Evolutionary conservation across 2,888 invertebrate species (phyloP), one percentile per base, ranked within the genome.

Genomic region (Neoscelio sp.): DNA sequence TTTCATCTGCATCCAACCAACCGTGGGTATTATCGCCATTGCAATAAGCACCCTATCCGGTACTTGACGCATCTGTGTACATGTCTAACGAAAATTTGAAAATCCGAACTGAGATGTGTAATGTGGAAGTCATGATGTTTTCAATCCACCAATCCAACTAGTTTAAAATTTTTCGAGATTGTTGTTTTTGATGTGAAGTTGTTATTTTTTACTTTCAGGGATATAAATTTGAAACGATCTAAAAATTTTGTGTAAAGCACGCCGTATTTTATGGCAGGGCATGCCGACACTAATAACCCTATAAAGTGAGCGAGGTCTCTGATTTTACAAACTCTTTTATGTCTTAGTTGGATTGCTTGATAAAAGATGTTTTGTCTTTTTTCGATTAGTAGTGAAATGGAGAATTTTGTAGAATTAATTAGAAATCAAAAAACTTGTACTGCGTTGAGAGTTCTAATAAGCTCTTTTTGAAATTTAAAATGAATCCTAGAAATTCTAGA

Each of bases 401-500:
- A 6, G 12, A 35, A 35, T 1, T n/a, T 10, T n/a, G 12, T 12
- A 10, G 70, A 70, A 7, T 70, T 13, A 1, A 70, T 58, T n/a
- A 60, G 1, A 20, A 70, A 70, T 1, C 48, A 8, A 70, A n/a
- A 35, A 42, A 56, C 13, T 56, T 56, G 8, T 18, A 18, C n/a
- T n/a, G 35, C 2, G 4, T 8, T 1, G 56, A n/a, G 17, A 38
- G 56, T 23, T 10, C 3, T 6, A 56, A 15, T 15, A 8, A 28
- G 5, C 30, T 15, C n/a, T 56, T 56, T n/a, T 18, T 2, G 4
- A n/a, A 18, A 35, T 58, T 58, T 2, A 58, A 12, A 8, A 42
- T 30, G n/a, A 80, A 77, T 0, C 80, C 68, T 17, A 80, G 30
- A 5, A 6, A 20, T 30, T 40, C 26, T 18, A 76, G 7, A 10